Evolutionary conservation across 1,140 invertebrate genomes (phyloP), one percentile per base, ranked within the genome.

Genomic region (Latrodectus geometricus): DNA sequence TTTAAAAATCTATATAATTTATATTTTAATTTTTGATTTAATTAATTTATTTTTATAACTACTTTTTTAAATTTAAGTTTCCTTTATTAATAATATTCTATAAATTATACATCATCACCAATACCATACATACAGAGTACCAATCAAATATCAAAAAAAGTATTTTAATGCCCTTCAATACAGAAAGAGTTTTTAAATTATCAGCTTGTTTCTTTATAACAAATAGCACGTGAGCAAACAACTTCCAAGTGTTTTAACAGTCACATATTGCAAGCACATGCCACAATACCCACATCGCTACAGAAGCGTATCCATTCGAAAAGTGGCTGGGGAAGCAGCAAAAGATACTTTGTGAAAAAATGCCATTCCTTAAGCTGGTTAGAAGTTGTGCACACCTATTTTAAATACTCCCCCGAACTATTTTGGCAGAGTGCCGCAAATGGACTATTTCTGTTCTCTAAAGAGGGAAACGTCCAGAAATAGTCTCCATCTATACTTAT

Each of bases 321-420:
- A 14, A 11, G 68, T 23, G 20, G 14, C 8, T 11, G 23, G 9
- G 56, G 14, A 35, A 9, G 21, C 75, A 68, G 9, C 20, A 12
- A 20, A 49, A 78, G 61, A 78, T 66, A 78, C 61, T 48, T 68
- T 35, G 35, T 35, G 35, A 35, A 56, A n/a, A 49, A 48, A 23
- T 35, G 12, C 66, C 12, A 48, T 73, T 49, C 15, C 48, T 73
- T 9, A 14, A 73, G 11, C 23, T 11, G 48, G 21, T 20, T 48
- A 20, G 17, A 50, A 35, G 23, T 49, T 68, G 65, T 79, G 78
- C 21, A 61, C 79, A 54, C 79, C 79, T 73, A 82, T 82, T 82
- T 82, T 82, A 73, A 82, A 82, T 82, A 82, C 79, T 82, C 79
- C 79, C 79, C 79, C 79, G 68, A 82, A 82, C 79, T 82, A 82